These are phyloP conservation scores for Tetragonula carbonaria DNA, from an alignment of 2,888 invertebrate species.

Conservation along the genomic window DNA sequence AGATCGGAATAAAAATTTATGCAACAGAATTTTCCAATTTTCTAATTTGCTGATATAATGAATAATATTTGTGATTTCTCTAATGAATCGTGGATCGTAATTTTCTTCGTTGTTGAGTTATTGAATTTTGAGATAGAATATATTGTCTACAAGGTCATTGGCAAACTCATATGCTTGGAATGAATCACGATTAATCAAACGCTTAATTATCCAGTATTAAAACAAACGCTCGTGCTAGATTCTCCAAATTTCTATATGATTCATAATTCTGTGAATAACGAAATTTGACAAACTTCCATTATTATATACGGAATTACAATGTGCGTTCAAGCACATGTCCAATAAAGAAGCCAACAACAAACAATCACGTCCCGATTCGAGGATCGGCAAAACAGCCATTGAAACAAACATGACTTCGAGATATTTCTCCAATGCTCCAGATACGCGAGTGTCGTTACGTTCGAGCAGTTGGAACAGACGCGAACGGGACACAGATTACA, in stretches of 20 bases:
- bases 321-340: too few species aligned
- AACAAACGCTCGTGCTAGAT: too few species aligned
- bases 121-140: background rate
- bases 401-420: background rate
- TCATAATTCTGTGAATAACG: too few species aligned
- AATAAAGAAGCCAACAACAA: too few species aligned
- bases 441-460: background rate
- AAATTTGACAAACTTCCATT: too few species aligned
- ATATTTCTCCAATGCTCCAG: background rate
- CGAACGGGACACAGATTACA: conserved; percentile 31
- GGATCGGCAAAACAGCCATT: too few species aligned
- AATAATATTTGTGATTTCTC: background rate
- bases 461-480: conserved; percentile 1
- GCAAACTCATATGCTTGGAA: too few species aligned
- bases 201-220: background rate
- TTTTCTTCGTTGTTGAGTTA: background rate
- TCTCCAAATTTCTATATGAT: too few species aligned
- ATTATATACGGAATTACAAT: too few species aligned
- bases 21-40: background rate
- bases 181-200: background rate
- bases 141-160: background rate
- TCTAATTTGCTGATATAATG: background rate
- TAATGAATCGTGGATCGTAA: background rate
- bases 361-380: too few species aligned
- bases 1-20: background rate